Base-by-base conservation (phyloP, 35 echinoderm and acorn worm genomes). In the Chiridota heheva region DNA sequence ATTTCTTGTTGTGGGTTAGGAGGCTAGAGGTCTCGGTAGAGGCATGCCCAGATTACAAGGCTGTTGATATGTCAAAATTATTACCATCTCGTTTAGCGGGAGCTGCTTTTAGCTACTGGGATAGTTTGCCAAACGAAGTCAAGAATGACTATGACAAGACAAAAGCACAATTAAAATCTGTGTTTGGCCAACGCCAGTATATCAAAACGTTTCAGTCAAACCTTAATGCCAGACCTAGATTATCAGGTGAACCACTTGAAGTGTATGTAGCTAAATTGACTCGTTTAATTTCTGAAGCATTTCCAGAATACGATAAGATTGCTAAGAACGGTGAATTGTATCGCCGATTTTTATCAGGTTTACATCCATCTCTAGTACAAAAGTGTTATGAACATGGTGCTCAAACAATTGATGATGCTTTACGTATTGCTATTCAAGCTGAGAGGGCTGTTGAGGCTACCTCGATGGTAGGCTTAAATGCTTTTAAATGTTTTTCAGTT, bases 321-420 rank as follows among this genome's bases (percentile, higher is more conserved):
- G 70, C 81, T 0, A 60, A 73, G 1, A 31, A 80, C 0, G 61
- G 46, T 20, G 88, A 91, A 69, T 17, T 85, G 1, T 85, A 70
- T n/a, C 2, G 72, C 3, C 70, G 81, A 51, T 91, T 91, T 60
- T 48, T 78, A 36, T 81, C 72, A 3, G 88, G 88, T 0, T 25
- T 85, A 7, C 53, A 80, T 35, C 4, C n/a, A 0, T 5, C 35
- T 13, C 39, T 85, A 7, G 65, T 66, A 26, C 10, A 7, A 4
- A 91, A 91, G 53, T 85, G 71, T 13, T 40, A 78, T 72, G 89
- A 91, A 58, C 89, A 91, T 81, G 89, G 89, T 1, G 73, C 67
- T 2, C 29, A 35, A 40, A 70, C 56, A 28, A 20, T 80, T 1
- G 3, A 18, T 1, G 13, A 70, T 0, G 89, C 89, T 13, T 10